Percentiles rank a stretch among this genome's conserved stretches.
Conservation (phyloP, 2,888 invertebrate species). For the Creontiades dilutus region DNA sequence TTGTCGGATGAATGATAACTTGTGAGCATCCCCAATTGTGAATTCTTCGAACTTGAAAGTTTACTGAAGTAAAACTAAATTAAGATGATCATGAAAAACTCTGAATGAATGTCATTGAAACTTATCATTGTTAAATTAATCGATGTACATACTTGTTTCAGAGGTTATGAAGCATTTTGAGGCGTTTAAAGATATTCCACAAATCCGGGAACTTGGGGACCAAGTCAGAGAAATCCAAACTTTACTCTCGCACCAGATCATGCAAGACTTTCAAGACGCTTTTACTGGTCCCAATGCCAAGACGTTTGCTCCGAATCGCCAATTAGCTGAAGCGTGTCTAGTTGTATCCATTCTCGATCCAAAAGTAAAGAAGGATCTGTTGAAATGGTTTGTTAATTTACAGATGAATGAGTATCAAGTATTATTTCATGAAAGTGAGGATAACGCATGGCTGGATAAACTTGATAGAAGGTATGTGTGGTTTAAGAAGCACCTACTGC, state of each 20-base stretch:
- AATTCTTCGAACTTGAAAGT: too few relatives aligned
- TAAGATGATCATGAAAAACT: too few relatives aligned
- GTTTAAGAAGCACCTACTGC: conserved; percentile 95
- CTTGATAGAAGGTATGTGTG: conserved; percentile 96
- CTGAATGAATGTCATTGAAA: too few relatives aligned
- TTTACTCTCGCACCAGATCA: conserved; percentile 92
- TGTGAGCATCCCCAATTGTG: too few relatives aligned
- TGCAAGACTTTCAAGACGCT: conserved; percentile 93
- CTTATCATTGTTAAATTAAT: too few relatives aligned
- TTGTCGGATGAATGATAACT: too few relatives aligned
- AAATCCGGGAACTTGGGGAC: conserved; percentile 91
- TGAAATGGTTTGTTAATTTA: conserved; percentile 92
- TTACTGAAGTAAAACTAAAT: too few relatives aligned
- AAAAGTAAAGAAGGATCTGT: conserved; percentile 89
- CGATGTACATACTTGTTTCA: not conserved
- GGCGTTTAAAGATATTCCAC: conserved; percentile 93
- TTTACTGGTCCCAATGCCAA: conserved; percentile 83
- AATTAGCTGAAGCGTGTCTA: conserved; percentile 88
- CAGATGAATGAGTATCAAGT: conserved; percentile 96
- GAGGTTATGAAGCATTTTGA: conserved; percentile 96
- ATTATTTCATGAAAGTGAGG: conserved; percentile 96
- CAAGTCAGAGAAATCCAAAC: conserved; percentile 86
- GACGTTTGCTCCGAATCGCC: conserved; percentile 82
- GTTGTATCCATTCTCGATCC: conserved; percentile 93
- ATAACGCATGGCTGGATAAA: conserved; percentile 97